Base-by-base conservation (phyloP, 2,797 vertebrate species). In the Microcaecilia unicolor region DNA sequence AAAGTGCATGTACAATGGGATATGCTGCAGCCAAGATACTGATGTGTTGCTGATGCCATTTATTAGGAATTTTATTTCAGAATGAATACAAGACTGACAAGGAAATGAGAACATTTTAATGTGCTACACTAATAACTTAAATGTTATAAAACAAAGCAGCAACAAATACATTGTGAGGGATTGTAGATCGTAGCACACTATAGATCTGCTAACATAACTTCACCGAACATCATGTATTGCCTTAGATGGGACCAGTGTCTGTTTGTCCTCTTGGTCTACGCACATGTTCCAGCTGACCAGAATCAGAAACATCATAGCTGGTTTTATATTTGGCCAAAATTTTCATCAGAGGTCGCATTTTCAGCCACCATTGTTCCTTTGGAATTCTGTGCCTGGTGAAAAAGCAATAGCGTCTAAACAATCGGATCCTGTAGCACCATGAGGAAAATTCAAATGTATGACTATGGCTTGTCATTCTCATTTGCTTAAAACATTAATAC, bases 301-400 rank as follows among this genome's bases (percentile, higher is more conserved):
- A 76, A 37, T 94, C 90, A 0, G 93, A 93, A 18, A 96, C 78
- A 1, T 97, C 91, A 0, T 87, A 91, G 76, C 86, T 96, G 1
- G 88, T 86, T 78, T 92, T 90, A 65, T 97, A 97, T 66, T 97
- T 97, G 51, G 93, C 92, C 70, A 97, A 48, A 58, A 97, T 97
- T 66, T 97, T 97, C 93, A 97, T 95, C 50, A 97, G 72, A 0
- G 93, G 90, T 24, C 93, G 82, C 14, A 97, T 72, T 61, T 95
- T 95, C 64, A 98, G 50, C 93, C 93, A 98, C 93, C 93, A 97
- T 36, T 97, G 93, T 53, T 92, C 83, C 62, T 86, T 89, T 3
- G 93, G 91, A 58, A 97, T 98, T 61, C 93, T 75, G 74, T 97
- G 93, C 50, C 93, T 97, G 70, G 2, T n/a, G n/a, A n/a, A n/a